phyloP scores from a whole-genome alignment of 2,113 vertebrate genomes.

The Chlorodrepanis virens region DNA sequence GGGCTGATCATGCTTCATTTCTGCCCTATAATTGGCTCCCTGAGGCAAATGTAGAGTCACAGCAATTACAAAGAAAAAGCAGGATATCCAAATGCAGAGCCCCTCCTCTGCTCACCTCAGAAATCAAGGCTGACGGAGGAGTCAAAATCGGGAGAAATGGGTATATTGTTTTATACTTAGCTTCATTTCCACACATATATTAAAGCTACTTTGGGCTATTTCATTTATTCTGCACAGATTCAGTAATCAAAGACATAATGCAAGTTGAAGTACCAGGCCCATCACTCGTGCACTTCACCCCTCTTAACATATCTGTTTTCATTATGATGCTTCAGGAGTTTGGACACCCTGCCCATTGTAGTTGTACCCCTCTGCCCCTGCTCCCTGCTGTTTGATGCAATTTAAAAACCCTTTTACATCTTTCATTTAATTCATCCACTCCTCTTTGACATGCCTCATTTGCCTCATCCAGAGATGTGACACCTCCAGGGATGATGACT shows the following conservation, averaged over 20 bases:
- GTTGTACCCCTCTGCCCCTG: background rate
- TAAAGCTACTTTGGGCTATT: background rate
- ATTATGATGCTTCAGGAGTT: background rate
- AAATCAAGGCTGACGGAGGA: background rate
- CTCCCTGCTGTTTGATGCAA: accelerated
- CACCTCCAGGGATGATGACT: background rate
- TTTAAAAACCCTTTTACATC: background rate
- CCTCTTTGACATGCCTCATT: background rate
- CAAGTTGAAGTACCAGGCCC: background rate
- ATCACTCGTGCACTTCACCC: accelerated
- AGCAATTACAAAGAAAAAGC: background rate
- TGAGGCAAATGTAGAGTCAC: background rate
- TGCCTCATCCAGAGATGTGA: background rate
- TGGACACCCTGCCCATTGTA: background rate
- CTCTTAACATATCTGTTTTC: background rate
- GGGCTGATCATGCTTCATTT: background rate
- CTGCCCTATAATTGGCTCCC: conserved; percentile 34
- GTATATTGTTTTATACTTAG: background rate
- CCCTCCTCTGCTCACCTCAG: background rate
- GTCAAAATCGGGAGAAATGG: background rate
- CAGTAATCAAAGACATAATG: background rate
- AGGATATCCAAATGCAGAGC: background rate
- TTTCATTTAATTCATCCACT: background rate
- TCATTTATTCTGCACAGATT: background rate
- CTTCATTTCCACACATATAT: background rate